These are phyloP conservation scores for Macquaria australasica DNA, from an alignment of 2,113 vertebrate species.

Conservation along the genomic window DNA sequence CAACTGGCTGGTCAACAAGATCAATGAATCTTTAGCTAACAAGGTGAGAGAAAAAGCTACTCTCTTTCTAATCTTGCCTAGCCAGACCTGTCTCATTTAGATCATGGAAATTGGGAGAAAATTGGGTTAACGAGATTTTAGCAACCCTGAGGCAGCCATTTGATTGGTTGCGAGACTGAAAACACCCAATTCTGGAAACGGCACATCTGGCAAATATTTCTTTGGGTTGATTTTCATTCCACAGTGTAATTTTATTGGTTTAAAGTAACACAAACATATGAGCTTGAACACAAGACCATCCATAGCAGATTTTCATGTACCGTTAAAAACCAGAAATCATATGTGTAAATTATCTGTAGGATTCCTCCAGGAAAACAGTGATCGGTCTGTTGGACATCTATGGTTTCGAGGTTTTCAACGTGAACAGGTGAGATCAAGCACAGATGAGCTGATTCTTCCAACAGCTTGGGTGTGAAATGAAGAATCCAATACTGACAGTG, in stretches of 20 bases:
- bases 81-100: neutral
- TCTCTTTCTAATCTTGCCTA: neutral
- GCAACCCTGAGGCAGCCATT: neutral
- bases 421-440: conserved; percentile 89
- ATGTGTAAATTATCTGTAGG: conserved; percentile 79
- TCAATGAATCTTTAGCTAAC: conserved; percentile 93
- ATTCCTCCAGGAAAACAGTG: conserved; percentile 90
- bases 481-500: neutral
- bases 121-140: neutral
- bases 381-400: conserved; percentile 98
- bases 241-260: neutral
- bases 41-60: conserved; percentile 81
- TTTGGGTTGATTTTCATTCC: neutral
- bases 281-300: neutral
- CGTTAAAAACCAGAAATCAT: neutral
- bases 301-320: neutral
- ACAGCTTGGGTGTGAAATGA: neutral
- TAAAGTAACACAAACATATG: conserved; percentile 6
- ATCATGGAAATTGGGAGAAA: neutral
- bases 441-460: neutral
- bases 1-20: conserved; percentile 95
- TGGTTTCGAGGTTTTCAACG: conserved; percentile 95
- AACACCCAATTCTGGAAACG: neutral
- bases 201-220: neutral
- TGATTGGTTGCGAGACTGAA: neutral